Evolutionary conservation across 2,113 vertebrate species (phyloP), one percentile per base, ranked within the genome.

Genomic region (Pterocles burchelli): DNA sequence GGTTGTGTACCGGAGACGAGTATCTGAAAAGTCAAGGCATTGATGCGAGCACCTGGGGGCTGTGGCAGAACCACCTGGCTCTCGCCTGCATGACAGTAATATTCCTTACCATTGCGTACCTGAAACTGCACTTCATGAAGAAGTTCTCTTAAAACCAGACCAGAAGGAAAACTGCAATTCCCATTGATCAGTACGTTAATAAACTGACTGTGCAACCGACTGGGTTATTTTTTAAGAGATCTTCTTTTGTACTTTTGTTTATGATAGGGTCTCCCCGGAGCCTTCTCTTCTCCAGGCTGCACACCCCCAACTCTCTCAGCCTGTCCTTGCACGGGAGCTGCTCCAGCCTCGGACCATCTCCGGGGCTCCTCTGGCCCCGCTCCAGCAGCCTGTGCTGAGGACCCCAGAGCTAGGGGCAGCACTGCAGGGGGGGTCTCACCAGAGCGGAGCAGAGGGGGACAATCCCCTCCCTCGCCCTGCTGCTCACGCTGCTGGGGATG

Each of bases 1-100:
- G 99, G 20, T 90, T 85, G 7, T 98, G 98, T n/a, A 97, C 97
- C 0, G 99, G 99, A 8, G 98, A 99, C 29, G 76, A 94, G 0
- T 98, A 98, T 36, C 96, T 99, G 96, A 0, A 2, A 7, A 65
- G 28, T 1, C 99, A 99, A 95, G 99, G 99, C 7, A 98, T 99
- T 0, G 97, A 98, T 4, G 57, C 36, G 3, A 98, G 98, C 10
- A 2, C 41, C 9, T 99, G 99, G 99, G 99, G 98, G 8, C 88
- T 99, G 33, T 99, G 99, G 99, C 97, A 97, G 98, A 99, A 99
- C 76, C 98, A 99, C 13, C 4, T 99, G 65, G 99, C 98, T 31
- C 89, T 99, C 29, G 67, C 65, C 31, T 94, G 98, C 95, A 99
- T 99, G 99, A 98, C 81, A 4, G 0, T 98, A 13, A 97, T 98